Percentiles rank a stretch among this genome's conserved stretches.
These are phyloP conservation scores for Caradrina kadenii DNA, from an alignment of 2,888 invertebrate genomes.

Conservation along the genomic window DNA sequence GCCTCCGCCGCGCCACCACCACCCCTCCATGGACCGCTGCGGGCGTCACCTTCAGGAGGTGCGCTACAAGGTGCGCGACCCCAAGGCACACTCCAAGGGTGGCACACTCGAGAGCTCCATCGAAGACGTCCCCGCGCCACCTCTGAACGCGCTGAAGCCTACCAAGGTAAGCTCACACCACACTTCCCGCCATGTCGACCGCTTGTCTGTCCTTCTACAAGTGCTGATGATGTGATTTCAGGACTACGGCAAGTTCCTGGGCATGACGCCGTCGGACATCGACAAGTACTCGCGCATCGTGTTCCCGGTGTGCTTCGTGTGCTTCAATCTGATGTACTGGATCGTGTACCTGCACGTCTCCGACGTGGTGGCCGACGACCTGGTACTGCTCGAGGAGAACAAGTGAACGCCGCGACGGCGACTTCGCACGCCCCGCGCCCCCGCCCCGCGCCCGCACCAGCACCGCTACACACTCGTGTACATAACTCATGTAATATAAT, in stretches of 20 bases:
- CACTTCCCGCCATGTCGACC: background rate
- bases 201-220: background rate
- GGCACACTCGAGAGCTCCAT: constrained; percentile 96
- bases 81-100: constrained; percentile 97
- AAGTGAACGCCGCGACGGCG: constrained; percentile 55
- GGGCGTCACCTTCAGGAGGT: constrained; percentile 93
- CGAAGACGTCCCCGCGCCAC: constrained; percentile 89
- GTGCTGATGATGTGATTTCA: constrained; percentile 65
- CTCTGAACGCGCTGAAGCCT: constrained; percentile 94
- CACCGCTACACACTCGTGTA: constrained; percentile 50
- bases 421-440: background rate
- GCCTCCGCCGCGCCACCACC: constrained; percentile 63
- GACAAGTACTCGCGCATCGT: constrained; percentile 99
- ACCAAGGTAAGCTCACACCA: constrained; percentile 90
- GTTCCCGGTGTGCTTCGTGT: constrained; percentile 98
- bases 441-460: constrained; percentile 7
- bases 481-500: constrained; percentile 58
- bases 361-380: constrained; percentile 97
- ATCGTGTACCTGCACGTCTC: constrained; percentile 98
- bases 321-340: constrained; percentile 99
- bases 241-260: constrained; percentile 96
- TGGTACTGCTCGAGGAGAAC: constrained; percentile 93
- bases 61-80: constrained; percentile 97
- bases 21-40: constrained; percentile 34
- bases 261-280: constrained; percentile 98